Evolutionary conservation across 2,888 invertebrate species (phyloP), one percentile per base, ranked within the genome.

Genomic region (Plebejus anna): DNA sequence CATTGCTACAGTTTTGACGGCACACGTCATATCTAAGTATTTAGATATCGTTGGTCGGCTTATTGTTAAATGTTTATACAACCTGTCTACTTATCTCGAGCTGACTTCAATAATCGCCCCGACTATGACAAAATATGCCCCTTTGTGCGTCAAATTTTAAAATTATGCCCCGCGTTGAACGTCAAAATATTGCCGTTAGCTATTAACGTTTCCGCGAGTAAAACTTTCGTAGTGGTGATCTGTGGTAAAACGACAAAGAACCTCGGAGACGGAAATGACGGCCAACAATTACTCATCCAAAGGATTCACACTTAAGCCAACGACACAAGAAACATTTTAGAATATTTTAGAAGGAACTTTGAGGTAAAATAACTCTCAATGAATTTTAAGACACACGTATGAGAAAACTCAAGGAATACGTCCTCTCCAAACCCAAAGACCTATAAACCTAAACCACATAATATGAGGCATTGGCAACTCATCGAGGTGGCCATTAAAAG

Each of bases 41-140:
- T 22, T 22, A 22, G 22, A 22, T 22, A 22, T 22, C 22, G 22
- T 22, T 22, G 22, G 81, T 84, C 83, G 82, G 82, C 82, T 82
- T 80, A 80, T 80, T 81, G 81, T 81, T 82, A 83, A 80, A 80
- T 81, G 82, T 82, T 84, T 84, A 85, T 86, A 85, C 84, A 83
- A 81, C 82, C 82, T 84, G 86, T 85, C 87, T 82, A 83, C 85
- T 82, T 85, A 83, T 87, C 85, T 81, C 84, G 83, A 83, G 79
- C 81, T 72, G 77, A 81, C 83, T 85, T 82, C 83, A 82, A 81
- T 81, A 81, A 81, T 77, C 77, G 82, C 83, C 82, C 78, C 80
- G 79, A 80, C 83, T 82, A 79, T 61, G 61, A 61, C 32, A 36
- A 66, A 66, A 66, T 66, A 66, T 66, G 66, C 66, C 66, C 32